A percentile compares a stretch with the other conserved stretches of the same genome.
These are phyloP conservation scores for Cryptoleucopteryx plumbea DNA, from an alignment of 2,113 vertebrate species.

Conservation along the genomic window DNA sequence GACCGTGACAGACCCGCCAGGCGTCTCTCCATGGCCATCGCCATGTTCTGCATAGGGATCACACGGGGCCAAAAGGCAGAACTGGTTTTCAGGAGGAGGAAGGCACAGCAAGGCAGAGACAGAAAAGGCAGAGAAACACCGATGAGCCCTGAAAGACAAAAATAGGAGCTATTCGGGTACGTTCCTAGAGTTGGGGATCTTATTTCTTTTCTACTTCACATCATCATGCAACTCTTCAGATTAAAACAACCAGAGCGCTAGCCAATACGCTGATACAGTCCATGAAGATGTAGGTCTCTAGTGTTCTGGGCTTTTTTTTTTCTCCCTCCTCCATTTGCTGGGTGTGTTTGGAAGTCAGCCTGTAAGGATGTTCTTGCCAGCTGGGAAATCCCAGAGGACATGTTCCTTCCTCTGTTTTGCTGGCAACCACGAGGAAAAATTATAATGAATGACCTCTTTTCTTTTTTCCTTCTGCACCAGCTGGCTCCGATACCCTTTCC, in stretches of 20 bases:
- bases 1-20: not conserved
- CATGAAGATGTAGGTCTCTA: not conserved
- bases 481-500: not conserved
- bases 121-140: not conserved
- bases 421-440: conserved; percentile 13
- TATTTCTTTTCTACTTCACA: not conserved
- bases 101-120: not conserved
- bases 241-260: not conserved
- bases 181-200: not conserved
- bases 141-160: not conserved
- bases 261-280: not conserved
- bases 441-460: not conserved
- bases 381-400: conserved; percentile 27
- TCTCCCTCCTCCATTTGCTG: not conserved
- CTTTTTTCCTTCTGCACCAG: not conserved
- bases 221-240: not conserved
- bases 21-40: accelerated
- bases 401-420: not conserved
- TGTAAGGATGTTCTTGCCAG: conserved; percentile 4
- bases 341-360: not conserved
- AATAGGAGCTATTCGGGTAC: not conserved
- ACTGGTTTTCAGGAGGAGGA: not conserved
- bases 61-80: not conserved
- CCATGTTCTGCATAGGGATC: not conserved
- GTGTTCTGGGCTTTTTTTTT: not conserved